Percentiles rank a stretch among this genome's conserved stretches.
These are phyloP conservation scores for Acleris cristana DNA, from an alignment of 2,888 invertebrate species.

Conservation along the genomic window DNA sequence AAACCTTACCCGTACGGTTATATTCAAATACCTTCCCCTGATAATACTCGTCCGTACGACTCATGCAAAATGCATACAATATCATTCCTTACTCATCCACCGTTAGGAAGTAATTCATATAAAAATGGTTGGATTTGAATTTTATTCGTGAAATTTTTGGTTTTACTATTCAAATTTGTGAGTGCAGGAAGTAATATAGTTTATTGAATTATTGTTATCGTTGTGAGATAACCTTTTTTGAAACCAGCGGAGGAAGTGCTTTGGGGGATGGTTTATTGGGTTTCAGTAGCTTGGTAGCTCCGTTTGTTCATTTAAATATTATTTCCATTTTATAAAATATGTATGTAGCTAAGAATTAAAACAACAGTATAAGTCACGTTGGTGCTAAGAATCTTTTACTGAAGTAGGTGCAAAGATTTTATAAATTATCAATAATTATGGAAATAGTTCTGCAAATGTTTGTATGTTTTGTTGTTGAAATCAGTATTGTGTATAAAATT, in stretches of 20 bases:
- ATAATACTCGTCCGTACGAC: constrained; percentile 63
- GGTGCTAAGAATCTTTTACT: too few relatives aligned
- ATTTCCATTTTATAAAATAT: background rate
- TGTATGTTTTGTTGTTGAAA: too few relatives aligned
- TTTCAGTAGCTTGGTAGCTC: constrained; percentile 2
- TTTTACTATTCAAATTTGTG: constrained; percentile 34
- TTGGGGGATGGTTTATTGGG: constrained; percentile 8
- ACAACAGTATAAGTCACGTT: too few relatives aligned
- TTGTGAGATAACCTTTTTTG: constrained; percentile 27
- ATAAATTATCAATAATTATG: too few relatives aligned
- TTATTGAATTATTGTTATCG: constrained; percentile 37
- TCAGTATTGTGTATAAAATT: too few relatives aligned
- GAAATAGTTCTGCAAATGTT: too few relatives aligned
- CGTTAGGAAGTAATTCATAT: constrained; percentile 78
- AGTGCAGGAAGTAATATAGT: constrained; percentile 32
- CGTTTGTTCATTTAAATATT: background rate
- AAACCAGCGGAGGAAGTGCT: constrained; percentile 15
- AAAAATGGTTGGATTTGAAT: constrained; percentile 78
- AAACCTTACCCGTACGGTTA: constrained; percentile 47
- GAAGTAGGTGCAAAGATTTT: too few relatives aligned
- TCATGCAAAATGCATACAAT: constrained; percentile 83
- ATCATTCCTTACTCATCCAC: constrained; percentile 79
- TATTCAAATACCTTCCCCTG: constrained; percentile 80
- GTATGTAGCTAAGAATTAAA: too few relatives aligned
- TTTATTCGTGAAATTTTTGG: constrained; percentile 60